phyloP scores from a whole-genome alignment of 2,888 invertebrate species.

The Trimorus sp. region DNA sequence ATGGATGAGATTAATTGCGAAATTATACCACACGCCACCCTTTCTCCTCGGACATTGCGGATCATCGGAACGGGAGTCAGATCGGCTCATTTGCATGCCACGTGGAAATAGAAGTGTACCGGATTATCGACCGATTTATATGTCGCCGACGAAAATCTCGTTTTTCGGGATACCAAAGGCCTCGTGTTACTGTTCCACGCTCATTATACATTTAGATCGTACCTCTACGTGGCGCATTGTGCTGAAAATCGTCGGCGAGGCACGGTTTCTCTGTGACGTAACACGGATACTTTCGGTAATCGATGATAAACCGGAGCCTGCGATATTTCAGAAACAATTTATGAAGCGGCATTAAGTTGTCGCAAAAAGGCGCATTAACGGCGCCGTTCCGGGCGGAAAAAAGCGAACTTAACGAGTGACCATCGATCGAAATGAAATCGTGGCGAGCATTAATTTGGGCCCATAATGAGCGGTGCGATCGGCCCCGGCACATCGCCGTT shows the following conservation, averaged over 20 bases:
- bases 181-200: conserved; percentile 37
- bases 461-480: background rate
- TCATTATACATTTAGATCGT: conserved; percentile 46
- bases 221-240: conserved; percentile 42
- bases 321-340: background rate
- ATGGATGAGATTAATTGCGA: conserved; percentile 77
- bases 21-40: conserved; percentile 76
- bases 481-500: background rate
- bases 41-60: conserved; percentile 70
- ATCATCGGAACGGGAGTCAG: conserved; percentile 65
- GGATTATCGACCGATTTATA: conserved; percentile 73
- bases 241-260: too few species aligned
- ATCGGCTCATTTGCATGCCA: conserved; percentile 74
- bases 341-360: background rate
- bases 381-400: too few species aligned
- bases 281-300: too few species aligned
- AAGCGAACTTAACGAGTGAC: too few species aligned
- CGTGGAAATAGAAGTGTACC: conserved; percentile 70
- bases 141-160: conserved; percentile 63
- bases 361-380: too few species aligned
- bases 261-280: too few species aligned
- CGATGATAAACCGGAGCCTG: too few species aligned
- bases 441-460: too few species aligned
- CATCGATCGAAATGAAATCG: too few species aligned
- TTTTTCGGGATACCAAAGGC: conserved; percentile 37